Base-by-base conservation (phyloP, 2,113 vertebrate genomes). In the Bagarius yarrelli region DNA sequence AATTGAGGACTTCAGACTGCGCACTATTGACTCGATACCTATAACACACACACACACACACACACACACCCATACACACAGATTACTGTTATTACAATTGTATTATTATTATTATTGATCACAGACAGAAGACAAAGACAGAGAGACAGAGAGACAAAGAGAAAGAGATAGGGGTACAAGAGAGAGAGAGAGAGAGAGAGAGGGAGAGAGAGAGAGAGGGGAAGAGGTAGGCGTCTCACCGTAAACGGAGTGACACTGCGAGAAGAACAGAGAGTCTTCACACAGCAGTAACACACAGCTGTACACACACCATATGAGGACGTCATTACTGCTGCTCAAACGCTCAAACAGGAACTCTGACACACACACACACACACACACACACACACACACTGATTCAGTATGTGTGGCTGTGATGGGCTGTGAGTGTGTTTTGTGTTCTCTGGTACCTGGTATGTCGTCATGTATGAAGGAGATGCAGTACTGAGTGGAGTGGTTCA, bases 211-310 rank as follows among this genome's bases (percentile, higher is more conserved):
- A 47, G 44, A 47, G 44, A 47, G 50, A 30, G 27, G 0, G 36
- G 56, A 79, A 70, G n/a, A n/a, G n/a, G n/a, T n/a, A n/a, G n/a
- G n/a, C n/a, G n/a, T 90, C 95, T 93, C 85, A 99, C 98, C 98
- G n/a, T 98, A 99, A 44, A 98, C 93, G 0, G 96, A 94, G 91
- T 98, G 95, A 86, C 96, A 98, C 90, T 96, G 96, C 0, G 96
- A 95, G 89, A 98, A 98, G 91, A 99, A 98, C 79, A 95, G 93
- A 0, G 90, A 90, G 53, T 99, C 95, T 81, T 97, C 93, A 2
- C 93, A 94, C 73, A 99, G 90, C 25, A 97, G 91, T 5, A 95
- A 87, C 89, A 99, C 87, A 85, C 96, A 96, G 86, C 87, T 94
- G 86, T 96, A 98, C 84, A 94, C 87, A 4, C 94, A 95, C 95